Conservation (phyloP, 1,140 invertebrate genomes). For the Vanessa atalanta region DNA sequence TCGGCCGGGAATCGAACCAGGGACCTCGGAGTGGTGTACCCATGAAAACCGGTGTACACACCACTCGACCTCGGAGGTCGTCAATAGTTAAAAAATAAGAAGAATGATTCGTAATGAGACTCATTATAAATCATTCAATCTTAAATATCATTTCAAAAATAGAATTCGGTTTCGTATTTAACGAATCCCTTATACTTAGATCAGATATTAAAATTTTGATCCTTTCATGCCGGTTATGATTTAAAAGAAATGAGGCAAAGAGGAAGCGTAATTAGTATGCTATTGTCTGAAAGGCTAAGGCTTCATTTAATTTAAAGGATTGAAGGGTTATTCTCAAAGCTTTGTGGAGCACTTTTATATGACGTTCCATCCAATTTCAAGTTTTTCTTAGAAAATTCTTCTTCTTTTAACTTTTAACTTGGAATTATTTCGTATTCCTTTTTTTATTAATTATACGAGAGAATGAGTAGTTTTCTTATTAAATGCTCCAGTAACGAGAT, state of each 20-base stretch:
- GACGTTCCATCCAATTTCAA: conserved; percentile 17
- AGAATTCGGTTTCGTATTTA: too few relatives aligned
- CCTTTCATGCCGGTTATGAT: conserved; percentile 15
- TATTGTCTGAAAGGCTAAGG: conserved; percentile 27
- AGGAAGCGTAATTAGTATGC: conserved; percentile 26
- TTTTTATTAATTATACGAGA: neutral
- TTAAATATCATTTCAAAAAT: too few relatives aligned
- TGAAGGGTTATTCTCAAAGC: conserved; percentile 31
- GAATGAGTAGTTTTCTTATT: neutral
- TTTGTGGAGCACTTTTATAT: conserved; percentile 23
- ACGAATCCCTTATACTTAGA: neutral
- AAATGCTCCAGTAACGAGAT: neutral
- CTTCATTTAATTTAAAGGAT: conserved; percentile 31
- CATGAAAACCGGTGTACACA: too few relatives aligned
- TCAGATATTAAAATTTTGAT: conserved; percentile 4
- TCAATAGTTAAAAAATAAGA: too few relatives aligned
- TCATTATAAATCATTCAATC: too few relatives aligned
- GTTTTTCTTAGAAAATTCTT: conserved; percentile 20
- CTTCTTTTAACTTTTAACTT: conserved; percentile 11
- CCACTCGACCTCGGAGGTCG: too few relatives aligned
- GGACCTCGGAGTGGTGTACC: too few relatives aligned
- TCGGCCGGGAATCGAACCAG: too few relatives aligned
- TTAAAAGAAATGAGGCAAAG: neutral
- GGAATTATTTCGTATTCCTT: neutral
- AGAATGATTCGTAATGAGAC: too few relatives aligned